Evolutionary conservation across 1,140 invertebrate species (phyloP).

Genomic region (Drosophila yakuba): DNA sequence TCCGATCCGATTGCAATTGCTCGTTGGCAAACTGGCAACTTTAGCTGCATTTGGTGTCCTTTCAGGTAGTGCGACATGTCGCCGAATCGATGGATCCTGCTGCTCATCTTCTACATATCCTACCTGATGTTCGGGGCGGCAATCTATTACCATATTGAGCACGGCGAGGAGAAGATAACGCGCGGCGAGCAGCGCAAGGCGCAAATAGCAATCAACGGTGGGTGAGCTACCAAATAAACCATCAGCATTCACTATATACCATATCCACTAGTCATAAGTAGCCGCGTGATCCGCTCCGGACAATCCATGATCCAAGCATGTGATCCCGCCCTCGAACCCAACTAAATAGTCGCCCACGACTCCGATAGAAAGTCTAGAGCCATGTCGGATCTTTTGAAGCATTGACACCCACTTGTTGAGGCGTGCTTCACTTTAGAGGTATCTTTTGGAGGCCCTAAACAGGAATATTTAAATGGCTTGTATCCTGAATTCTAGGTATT

Average conservation of each 20-base stretch:
- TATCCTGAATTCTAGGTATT: no score
- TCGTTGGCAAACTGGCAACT: not conserved
- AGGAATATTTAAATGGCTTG: not conserved
- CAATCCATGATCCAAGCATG: constrained; percentile 24
- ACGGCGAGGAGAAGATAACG: constrained; percentile 87
- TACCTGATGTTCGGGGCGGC: constrained; percentile 91
- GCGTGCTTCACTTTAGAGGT: not conserved
- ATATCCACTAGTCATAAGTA: constrained; percentile 6
- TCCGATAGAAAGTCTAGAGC: constrained; percentile 22
- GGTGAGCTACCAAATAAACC: constrained; percentile 77
- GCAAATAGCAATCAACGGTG: constrained; percentile 89
- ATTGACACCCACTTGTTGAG: constrained; percentile 22
- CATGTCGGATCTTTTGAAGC: constrained; percentile 8
- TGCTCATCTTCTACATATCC: constrained; percentile 90
- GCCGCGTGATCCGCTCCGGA: constrained; percentile 24
- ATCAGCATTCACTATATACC: not conserved
- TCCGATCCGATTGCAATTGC: not conserved
- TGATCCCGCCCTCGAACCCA: constrained; percentile 38
- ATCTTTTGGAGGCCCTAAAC: not conserved
- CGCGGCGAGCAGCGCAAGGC: constrained; percentile 86
- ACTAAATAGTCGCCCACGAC: constrained; percentile 68
- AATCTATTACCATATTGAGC: constrained; percentile 92
- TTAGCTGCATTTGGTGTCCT: constrained; percentile 22
- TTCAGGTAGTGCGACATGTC: constrained; percentile 87
- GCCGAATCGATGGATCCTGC: constrained; percentile 91